phyloP scores from a whole-genome alignment of 2,888 invertebrate genomes.

The Spatulosminthurus flaviceps region DNA sequence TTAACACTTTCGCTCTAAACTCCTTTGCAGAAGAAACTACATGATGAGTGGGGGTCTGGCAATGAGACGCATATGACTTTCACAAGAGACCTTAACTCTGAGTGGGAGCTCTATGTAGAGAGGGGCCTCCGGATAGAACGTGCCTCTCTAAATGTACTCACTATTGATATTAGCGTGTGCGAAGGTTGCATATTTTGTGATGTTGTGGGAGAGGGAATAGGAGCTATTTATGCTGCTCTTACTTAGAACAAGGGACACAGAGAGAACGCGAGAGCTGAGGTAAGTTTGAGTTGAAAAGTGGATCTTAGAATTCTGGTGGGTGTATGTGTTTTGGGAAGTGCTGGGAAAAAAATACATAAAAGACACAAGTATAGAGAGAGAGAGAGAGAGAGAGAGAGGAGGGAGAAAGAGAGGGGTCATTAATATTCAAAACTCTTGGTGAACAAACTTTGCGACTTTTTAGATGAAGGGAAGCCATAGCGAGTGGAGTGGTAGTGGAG shows the following conservation, averaged over 20 bases:
- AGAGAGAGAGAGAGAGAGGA: conserved; percentile 2
- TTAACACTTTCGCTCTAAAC: too few species aligned
- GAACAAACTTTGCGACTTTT: conserved; percentile 54
- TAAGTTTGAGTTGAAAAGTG: too few species aligned
- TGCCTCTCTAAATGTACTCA: too few species aligned
- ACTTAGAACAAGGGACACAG: background rate
- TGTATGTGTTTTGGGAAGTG: background rate
- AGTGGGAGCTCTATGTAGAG: too few species aligned
- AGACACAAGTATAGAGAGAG: background rate
- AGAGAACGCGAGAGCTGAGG: too few species aligned
- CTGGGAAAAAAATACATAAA: background rate
- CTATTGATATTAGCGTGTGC: too few species aligned
- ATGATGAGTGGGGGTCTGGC: too few species aligned
- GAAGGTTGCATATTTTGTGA: too few species aligned
- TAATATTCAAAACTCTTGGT: conserved; percentile 59
- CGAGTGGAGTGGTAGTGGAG: background rate
- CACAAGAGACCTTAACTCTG: too few species aligned
- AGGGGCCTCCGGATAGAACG: too few species aligned
- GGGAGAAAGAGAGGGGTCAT: conserved; percentile 48
- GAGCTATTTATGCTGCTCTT: background rate
- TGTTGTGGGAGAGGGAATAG: background rate
- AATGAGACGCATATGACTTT: too few species aligned
- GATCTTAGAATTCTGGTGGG: background rate
- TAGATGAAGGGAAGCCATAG: conserved; percentile 50
- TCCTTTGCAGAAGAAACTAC: too few species aligned